phyloP scores from a whole-genome alignment of 2,797 vertebrate genomes.

The Chrosomus eos region DNA sequence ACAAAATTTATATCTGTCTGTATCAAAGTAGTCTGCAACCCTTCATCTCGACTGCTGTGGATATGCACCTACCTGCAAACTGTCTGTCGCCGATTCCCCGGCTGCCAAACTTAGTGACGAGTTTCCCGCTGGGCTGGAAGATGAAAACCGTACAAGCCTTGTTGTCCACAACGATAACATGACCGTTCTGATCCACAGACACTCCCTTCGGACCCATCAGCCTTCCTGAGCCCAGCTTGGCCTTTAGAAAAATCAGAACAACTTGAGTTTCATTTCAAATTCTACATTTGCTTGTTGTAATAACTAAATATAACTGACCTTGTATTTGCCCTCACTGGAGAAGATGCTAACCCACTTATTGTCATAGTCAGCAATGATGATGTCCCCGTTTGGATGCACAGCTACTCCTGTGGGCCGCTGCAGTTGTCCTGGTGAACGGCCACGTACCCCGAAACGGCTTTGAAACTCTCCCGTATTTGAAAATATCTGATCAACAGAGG shows the following conservation, averaged over 20 bases:
- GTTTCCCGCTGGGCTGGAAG: slow-evolving; percentile 95
- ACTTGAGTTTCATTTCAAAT: not conserved
- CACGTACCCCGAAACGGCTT: slow-evolving; percentile 93
- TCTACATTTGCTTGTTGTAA: not conserved
- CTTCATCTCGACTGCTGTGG: not conserved
- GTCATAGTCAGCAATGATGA: slow-evolving; percentile 98
- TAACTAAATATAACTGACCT: slow-evolving; percentile 75
- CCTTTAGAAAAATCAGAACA: slow-evolving; percentile 70
- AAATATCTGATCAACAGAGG: slow-evolving; percentile 83
- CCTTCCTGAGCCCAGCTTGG: slow-evolving; percentile 95
- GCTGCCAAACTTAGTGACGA: slow-evolving; percentile 94
- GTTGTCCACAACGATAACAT: slow-evolving; percentile 98
- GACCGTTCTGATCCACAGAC: slow-evolving; percentile 94
- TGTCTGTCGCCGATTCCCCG: slow-evolving; percentile 97
- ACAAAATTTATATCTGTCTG: not conserved
- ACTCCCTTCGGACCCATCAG: slow-evolving; percentile 99
- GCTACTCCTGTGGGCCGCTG: slow-evolving; percentile 96
- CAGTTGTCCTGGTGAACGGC: slow-evolving; percentile 92
- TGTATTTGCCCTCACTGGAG: slow-evolving; percentile 95
- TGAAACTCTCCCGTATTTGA: slow-evolving; percentile 95
- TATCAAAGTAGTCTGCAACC: not conserved
- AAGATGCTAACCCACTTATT: slow-evolving; percentile 99
- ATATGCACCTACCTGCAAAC: slow-evolving; percentile 85
- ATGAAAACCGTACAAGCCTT: slow-evolving; percentile 98
- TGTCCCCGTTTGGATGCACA: slow-evolving; percentile 94